phyloP scores from a whole-genome alignment of 2,888 invertebrate genomes.

The Gisinianus flammeolus region DNA sequence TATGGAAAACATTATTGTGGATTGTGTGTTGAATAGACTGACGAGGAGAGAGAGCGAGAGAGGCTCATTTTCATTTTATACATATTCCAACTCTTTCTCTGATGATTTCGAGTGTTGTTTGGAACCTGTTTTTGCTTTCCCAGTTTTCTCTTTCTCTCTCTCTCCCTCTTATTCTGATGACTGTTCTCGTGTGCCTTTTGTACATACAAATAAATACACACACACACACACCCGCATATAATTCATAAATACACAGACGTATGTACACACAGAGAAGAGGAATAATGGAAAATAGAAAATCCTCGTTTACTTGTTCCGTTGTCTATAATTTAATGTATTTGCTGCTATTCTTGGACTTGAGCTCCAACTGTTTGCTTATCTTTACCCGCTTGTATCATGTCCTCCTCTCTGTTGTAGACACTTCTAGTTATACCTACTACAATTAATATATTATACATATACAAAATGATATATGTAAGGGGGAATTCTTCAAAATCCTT shows the following conservation, averaged over 20 bases:
- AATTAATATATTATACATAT: too few relatives aligned
- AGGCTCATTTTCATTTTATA: neutral
- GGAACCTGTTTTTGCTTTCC: neutral
- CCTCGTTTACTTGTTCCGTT: neutral
- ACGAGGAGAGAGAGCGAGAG: neutral
- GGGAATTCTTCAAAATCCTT: too few relatives aligned
- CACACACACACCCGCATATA: neutral
- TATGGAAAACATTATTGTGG: neutral
- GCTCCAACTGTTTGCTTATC: neutral
- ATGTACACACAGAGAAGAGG: too few relatives aligned
- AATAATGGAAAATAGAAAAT: neutral
- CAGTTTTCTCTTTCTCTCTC: neutral
- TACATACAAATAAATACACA: too few relatives aligned
- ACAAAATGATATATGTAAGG: too few relatives aligned
- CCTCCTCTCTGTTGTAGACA: too few relatives aligned
- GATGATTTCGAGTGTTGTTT: neutral
- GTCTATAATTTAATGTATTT: slow-evolving; percentile 15
- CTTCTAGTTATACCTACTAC: too few relatives aligned
- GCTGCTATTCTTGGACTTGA: slow-evolving; percentile 3
- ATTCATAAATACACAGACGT: neutral
- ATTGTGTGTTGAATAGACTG: neutral
- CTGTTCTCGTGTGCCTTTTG: too few relatives aligned
- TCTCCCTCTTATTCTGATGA: too few relatives aligned
- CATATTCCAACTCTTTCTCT: neutral
- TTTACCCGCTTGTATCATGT: too few relatives aligned